Evolutionary conservation across 1,140 invertebrate genomes (phyloP), one percentile per base, ranked within the genome.

Genomic region (Goniozus legneri): DNA sequence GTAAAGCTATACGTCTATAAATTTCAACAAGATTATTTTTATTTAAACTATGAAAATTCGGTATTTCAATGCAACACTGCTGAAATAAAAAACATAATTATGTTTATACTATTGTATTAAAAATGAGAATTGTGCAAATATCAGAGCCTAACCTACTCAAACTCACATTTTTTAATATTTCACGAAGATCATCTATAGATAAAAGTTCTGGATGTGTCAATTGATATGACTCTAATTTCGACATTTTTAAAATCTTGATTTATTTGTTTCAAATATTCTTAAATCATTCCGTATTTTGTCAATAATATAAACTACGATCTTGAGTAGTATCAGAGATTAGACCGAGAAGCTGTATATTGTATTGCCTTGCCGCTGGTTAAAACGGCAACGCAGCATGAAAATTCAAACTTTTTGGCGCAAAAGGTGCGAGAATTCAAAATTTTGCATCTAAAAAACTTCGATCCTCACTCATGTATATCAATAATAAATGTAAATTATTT

Each of bases 21-120:
- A 69, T 47, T 32, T 67, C 62, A 20, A 70, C 35, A 8, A 70
- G 43, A 49, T 69, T 52, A 8, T 16, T 27, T 47, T 44, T 67
- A 10, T 49, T 52, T 14, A 66, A 36, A 27, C 27, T 56, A 13
- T 58, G 44, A 7, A 57, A 51, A 19, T 55, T 44, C 20, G 20
- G 40, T 8, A 51, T 19, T 13, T 61, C 56, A 22, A 69, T 66
- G n/a, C 66, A 69, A 20, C 56, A 63, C 67, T 70, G 20, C 43
- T 47, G 1, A 50, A 18, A 47, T 15, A 37, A 31, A 30, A 35
- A 59, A 44, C 19, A 43, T 33, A 47, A 13, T 34, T 43, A 40
- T 19, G 27, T 31, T 19, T 10, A 15, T 46, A 22, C 31, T 45
- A n/a, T 3, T 14, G 30, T 44, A 1, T n/a, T 12, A 30, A 40